phyloP scores from a whole-genome alignment of 1,140 invertebrate species.

The Riptortus pedestris region DNA sequence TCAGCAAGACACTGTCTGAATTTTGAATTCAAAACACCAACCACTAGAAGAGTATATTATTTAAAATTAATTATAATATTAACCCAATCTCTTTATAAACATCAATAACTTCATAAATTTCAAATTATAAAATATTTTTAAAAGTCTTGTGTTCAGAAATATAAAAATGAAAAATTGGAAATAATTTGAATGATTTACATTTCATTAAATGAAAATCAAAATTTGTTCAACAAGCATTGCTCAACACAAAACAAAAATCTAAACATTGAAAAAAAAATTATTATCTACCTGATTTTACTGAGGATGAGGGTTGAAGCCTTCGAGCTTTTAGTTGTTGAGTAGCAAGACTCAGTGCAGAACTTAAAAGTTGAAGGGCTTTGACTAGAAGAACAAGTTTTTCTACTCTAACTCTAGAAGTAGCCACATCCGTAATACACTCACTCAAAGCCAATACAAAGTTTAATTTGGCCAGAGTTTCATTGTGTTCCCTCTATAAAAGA shows the following conservation, averaged over 20 bases:
- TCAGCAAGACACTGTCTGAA: constrained; percentile 78
- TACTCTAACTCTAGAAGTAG: constrained; percentile 53
- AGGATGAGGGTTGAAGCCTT: constrained; percentile 75
- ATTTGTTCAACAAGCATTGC: no score
- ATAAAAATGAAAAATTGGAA: no score
- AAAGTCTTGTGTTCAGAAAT: no score
- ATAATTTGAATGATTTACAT: no score
- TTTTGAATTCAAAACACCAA: constrained; percentile 76
- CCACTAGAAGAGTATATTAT: constrained; percentile 49
- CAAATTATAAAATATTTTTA: no score
- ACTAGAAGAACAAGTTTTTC: constrained; percentile 89
- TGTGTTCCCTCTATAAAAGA: constrained; percentile 66
- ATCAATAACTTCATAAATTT: no score
- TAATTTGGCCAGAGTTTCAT: constrained; percentile 84
- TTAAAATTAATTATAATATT: no score
- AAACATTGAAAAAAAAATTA: not conserved
- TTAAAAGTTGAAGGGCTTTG: constrained; percentile 79
- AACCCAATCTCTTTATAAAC: no score
- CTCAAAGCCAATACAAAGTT: constrained; percentile 82
- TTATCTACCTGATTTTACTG: constrained; percentile 69
- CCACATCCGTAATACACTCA: constrained; percentile 81
- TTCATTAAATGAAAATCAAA: no score
- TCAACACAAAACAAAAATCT: no score
- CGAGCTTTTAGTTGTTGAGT: constrained; percentile 74
- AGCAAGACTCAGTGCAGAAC: constrained; percentile 81